Evolutionary conservation across 1,140 invertebrate genomes (phyloP), one percentile per base, ranked within the genome.

Genomic region (Tetraneura akinire): DNA sequence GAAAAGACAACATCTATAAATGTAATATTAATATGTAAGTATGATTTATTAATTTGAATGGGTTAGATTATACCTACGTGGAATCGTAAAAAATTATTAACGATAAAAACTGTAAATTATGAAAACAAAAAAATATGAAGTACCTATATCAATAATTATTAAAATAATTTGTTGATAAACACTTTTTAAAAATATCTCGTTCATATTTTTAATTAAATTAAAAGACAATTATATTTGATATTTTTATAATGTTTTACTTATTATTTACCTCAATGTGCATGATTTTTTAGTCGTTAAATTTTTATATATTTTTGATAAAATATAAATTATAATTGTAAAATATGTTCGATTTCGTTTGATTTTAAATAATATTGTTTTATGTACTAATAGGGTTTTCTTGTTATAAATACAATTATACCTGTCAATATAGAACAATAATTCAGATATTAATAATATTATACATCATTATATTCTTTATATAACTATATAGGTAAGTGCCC

Each of bases 221-320:
- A n/a, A n/a, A n/a, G n/a, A n/a, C n/a, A n/a, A n/a, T n/a, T n/a
- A n/a, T n/a, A n/a, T n/a, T n/a, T n/a, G n/a, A n/a, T n/a, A n/a
- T 37, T 37, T 37, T 37, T 37, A 37, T 37, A 37, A 4, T 37
- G 8, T 37, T 37, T 37, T 37, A 37, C 32, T 37, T 4, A 37
- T 37, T 37, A 37, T 42, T 76, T 80, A 83, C 82, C 82, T 80
- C 51, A 60, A 49, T 32, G 82, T 83, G 45, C 23, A 70, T 9
- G 49, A 57, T 3, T n/a, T 37, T 32, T 82, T 45, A n/a, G 21
- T 57, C 11, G 18, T 80, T 37, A 83, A 51, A 29, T 82, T 78
- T 32, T 70, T 21, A 55, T 83, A 78, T 26, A 82, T 80, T 80
- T 81, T 82, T 18, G 82, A 70, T 4, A 83, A 76, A 23, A 82